A percentile compares a stretch with the other conserved stretches of the same genome.
Evolutionary conservation across 2,888 invertebrate species (phyloP).

Genomic region (Oxyteleia sp.): DNA sequence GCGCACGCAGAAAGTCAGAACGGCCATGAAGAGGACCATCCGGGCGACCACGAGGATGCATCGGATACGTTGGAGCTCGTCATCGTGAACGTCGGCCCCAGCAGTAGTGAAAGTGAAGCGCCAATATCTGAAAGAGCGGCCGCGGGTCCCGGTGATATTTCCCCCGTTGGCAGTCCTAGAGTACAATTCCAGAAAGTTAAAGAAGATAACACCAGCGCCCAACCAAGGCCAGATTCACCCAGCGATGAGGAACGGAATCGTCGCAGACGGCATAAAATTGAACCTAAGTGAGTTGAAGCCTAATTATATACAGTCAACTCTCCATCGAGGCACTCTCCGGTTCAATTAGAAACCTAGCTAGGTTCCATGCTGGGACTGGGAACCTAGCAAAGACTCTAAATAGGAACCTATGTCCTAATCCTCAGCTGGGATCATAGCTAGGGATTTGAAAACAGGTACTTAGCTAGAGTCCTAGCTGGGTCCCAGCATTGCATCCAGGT

Average conservation of each 20-base stretch:
- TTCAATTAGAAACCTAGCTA: no score
- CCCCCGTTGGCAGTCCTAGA: slow-evolving; percentile 82
- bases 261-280: slow-evolving; percentile 85
- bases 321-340: no score
- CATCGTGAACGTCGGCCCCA: slow-evolving; percentile 52
- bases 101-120: slow-evolving; percentile 83
- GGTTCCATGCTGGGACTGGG: no score
- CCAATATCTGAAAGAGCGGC: slow-evolving; percentile 86
- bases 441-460: no score
- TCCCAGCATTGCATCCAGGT: no score
- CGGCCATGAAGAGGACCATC: slow-evolving; percentile 73
- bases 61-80: slow-evolving; percentile 76
- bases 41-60: slow-evolving; percentile 72
- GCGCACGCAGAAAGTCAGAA: slow-evolving; percentile 75
- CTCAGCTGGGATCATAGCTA: no score
- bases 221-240: slow-evolving; percentile 67
- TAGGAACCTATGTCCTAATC: no score
- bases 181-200: slow-evolving; percentile 85
- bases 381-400: no score
- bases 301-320: no score
- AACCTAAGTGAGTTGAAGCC: slow-evolving; percentile 82
- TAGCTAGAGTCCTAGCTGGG: no score
- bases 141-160: slow-evolving; percentile 81
- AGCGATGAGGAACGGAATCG: slow-evolving; percentile 84
- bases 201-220: slow-evolving; percentile 80